phyloP scores from a whole-genome alignment of 2,888 invertebrate species.

The Polietes domitor region DNA sequence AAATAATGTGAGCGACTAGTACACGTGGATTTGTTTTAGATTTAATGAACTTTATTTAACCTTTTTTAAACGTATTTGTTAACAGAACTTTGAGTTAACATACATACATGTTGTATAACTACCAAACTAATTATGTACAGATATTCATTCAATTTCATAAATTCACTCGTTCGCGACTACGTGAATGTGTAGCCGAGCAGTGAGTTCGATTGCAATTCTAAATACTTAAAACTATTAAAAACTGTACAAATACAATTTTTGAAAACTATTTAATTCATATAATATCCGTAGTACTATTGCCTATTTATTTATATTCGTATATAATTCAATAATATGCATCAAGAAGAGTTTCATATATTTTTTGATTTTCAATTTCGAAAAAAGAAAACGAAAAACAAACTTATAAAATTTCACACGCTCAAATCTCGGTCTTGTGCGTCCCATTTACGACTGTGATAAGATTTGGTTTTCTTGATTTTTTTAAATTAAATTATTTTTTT shows the following conservation, averaged over 20 bases:
- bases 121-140: slow-evolving; percentile 37
- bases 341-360: slow-evolving; percentile 46
- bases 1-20: too few species aligned
- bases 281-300: not conserved
- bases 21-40: not conserved
- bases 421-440: too few species aligned
- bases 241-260: slow-evolving; percentile 31
- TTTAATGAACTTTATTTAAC: slow-evolving; percentile 44
- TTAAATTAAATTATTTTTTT: slow-evolving; percentile 51
- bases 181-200: not conserved
- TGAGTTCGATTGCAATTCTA: not conserved
- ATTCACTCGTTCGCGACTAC: slow-evolving; percentile 24
- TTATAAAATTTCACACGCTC: slow-evolving; percentile 20
- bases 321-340: slow-evolving; percentile 1
- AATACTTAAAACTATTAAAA: slow-evolving; percentile 18
- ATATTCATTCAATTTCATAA: slow-evolving; percentile 1
- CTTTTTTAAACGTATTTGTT: slow-evolving; percentile 57
- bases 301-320: slow-evolving; percentile 7
- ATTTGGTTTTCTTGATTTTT: not conserved
- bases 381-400: slow-evolving; percentile 33
- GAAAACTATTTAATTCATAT: not conserved
- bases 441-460: too few species aligned
- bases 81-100: slow-evolving; percentile 36
- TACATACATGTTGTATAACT: slow-evolving; percentile 49
- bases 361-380: slow-evolving; percentile 52